Evolutionary conservation across 2,113 vertebrate genomes (phyloP).

Genomic region (cattle (Bos taurus)): DNA sequence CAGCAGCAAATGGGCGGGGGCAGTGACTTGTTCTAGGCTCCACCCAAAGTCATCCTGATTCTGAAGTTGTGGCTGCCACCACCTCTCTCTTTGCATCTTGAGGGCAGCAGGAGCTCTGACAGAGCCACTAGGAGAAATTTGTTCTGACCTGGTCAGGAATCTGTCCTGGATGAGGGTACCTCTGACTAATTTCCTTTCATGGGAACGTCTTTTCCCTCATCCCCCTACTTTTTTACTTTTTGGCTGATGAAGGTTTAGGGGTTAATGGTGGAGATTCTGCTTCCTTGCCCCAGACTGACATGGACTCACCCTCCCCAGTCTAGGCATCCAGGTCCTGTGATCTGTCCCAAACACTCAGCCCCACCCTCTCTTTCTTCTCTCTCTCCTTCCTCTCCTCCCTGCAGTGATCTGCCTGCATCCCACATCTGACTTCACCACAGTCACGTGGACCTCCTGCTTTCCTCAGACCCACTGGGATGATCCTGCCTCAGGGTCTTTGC

Average conservation of each 20-base stretch:
- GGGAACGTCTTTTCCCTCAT: not conserved
- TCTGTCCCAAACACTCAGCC: not conserved
- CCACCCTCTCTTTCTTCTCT: not conserved
- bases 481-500: not conserved
- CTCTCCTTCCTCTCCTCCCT: not conserved
- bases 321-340: not conserved
- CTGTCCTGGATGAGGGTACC: not conserved
- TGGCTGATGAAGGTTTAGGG: not conserved
- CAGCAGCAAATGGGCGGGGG: not conserved
- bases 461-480: not conserved
- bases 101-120: not conserved
- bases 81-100: not conserved
- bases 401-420: not conserved
- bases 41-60: not conserved
- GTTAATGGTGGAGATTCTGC: not conserved
- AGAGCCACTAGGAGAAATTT: not conserved
- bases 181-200: not conserved
- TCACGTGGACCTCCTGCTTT: not conserved
- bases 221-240: not conserved
- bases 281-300: not conserved
- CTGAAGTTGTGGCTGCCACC: not conserved
- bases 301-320: fast-evolving
- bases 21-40: not conserved
- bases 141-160: not conserved
- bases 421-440: not conserved